Evolutionary conservation across 2,888 invertebrate genomes (phyloP).

Genomic region (Agrotis segetum): DNA sequence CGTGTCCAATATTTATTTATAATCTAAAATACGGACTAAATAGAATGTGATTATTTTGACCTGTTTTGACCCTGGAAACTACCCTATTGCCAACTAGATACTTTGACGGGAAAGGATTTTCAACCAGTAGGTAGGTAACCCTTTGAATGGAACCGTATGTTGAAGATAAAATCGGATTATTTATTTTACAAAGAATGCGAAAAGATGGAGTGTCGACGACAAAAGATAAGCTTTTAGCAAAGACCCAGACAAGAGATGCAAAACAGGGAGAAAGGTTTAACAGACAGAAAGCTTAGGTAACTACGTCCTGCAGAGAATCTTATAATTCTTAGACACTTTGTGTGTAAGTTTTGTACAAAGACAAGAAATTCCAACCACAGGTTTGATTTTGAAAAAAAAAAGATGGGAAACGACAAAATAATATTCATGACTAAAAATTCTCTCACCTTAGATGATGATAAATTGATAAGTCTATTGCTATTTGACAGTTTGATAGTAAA

Average conservation of each 20-base stretch:
- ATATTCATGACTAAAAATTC: neutral
- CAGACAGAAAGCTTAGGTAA: no score
- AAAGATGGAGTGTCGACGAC: neutral
- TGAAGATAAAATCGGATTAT: neutral
- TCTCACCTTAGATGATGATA: no score
- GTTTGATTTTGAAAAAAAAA: neutral
- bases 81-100: no score
- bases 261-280: no score
- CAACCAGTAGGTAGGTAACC: neutral
- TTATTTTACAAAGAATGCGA: neutral
- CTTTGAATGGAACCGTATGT: neutral
- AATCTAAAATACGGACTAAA: no score
- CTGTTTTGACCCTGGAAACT: no score
- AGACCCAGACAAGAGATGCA: neutral
- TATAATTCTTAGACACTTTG: neutral
- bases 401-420: neutral
- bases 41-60: no score
- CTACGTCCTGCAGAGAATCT: neutral
- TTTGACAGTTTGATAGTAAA: neutral
- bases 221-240: neutral
- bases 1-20: no score
- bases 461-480: no score
- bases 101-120: no score
- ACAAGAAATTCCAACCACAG: neutral
- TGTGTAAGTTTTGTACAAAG: neutral